phyloP scores from a whole-genome alignment of 2,797 vertebrate species.

The Hapalemur alaotrensis region DNA sequence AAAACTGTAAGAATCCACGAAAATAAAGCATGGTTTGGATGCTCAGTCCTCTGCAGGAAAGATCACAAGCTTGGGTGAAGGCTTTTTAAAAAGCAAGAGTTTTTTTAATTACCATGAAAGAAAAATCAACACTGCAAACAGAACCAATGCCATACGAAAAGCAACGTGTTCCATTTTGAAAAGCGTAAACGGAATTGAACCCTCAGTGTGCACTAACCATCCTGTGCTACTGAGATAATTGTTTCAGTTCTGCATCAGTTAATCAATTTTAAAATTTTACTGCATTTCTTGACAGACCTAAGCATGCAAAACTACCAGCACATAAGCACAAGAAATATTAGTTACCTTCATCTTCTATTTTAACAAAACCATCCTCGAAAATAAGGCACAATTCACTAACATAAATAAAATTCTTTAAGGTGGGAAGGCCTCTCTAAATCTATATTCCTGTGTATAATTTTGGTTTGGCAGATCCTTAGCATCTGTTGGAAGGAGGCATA shows the following conservation, averaged over 20 bases:
- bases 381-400: not conserved
- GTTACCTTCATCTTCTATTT: not conserved
- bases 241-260: not conserved
- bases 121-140: constrained; percentile 29
- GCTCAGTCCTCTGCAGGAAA: not conserved
- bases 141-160: constrained; percentile 15
- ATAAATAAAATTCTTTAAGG: not conserved
- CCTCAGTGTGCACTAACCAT: not conserved
- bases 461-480: not conserved
- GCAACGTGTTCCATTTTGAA: constrained; percentile 38
- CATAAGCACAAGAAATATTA: not conserved
- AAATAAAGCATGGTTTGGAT: not conserved
- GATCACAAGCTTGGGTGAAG: not conserved
- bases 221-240: not conserved
- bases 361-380: constrained; percentile 18
- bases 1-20: constrained; percentile 21
- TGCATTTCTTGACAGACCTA: constrained; percentile 38
- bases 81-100: constrained; percentile 21
- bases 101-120: not conserved
- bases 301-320: not conserved
- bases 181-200: not conserved
- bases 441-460: not conserved
- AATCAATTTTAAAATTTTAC: constrained; percentile 14
- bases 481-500: not conserved
- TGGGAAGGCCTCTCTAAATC: not conserved